A percentile compares a stretch with the other conserved stretches of the same genome.
Evolutionary conservation across 2,888 invertebrate genomes (phyloP).

Genomic region (Dryocosmus kuriphilus): DNA sequence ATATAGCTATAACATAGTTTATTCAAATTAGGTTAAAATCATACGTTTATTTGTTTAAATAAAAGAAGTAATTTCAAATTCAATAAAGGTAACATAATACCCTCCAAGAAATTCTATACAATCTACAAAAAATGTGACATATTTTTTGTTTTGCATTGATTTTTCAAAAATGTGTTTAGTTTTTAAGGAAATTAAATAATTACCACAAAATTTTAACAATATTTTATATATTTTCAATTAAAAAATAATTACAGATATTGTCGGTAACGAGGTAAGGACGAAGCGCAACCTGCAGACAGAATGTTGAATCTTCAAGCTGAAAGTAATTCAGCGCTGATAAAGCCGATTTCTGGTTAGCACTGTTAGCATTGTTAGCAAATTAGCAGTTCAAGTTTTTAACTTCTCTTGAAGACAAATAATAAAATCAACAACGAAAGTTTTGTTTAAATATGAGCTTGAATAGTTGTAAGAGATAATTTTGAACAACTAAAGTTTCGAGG

Average conservation of each 20-base stretch:
- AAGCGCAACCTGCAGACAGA: conserved; percentile 24
- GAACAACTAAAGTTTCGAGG: not conserved
- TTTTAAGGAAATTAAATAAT: not conserved
- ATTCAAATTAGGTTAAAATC: too few relatives aligned
- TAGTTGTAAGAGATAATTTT: too few relatives aligned
- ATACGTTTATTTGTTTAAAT: too few relatives aligned
- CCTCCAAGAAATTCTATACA: too few relatives aligned
- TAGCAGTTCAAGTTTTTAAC: not conserved
- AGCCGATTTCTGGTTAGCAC: not conserved
- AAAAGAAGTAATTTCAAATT: too few relatives aligned
- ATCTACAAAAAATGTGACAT: too few relatives aligned
- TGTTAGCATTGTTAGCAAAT: too few relatives aligned
- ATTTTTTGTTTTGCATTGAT: too few relatives aligned
- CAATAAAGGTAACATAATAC: too few relatives aligned
- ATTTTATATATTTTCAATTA: not conserved
- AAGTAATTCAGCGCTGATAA: conserved; percentile 5
- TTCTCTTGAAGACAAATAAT: not conserved
- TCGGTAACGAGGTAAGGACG: not conserved
- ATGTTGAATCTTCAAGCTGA: conserved; percentile 15
- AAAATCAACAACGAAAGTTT: not conserved
- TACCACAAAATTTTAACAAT: not conserved
- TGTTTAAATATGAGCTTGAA: not conserved
- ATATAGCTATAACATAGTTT: too few relatives aligned
- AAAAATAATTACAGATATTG: not conserved
- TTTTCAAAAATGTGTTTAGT: not conserved